These are phyloP conservation scores for Mycalesis mineus DNA, from an alignment of 2,888 invertebrate genomes.

Conservation along the genomic window DNA sequence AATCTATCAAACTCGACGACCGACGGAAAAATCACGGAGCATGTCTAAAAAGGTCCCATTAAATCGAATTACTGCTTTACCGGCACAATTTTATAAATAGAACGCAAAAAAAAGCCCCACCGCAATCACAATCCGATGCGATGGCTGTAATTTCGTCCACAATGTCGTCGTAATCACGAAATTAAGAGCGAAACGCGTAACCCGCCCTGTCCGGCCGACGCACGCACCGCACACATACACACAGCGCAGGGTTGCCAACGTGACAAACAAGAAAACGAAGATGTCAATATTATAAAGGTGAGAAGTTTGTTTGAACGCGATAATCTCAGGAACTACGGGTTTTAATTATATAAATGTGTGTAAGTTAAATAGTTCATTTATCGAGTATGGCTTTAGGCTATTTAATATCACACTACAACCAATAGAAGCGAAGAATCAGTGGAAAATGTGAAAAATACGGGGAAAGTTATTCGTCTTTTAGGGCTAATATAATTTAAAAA, in stretches of 20 bases:
- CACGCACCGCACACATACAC: conserved; percentile 31
- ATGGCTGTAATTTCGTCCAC: conserved; percentile 43
- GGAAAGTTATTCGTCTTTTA: too few relatives aligned
- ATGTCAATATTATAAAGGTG: too few relatives aligned
- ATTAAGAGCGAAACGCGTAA: conserved; percentile 55
- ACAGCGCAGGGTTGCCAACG: background rate
- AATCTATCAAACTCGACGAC: conserved; percentile 21
- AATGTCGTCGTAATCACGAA: conserved; percentile 57
- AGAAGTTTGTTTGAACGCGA: too few relatives aligned
- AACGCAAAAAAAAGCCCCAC: conserved; percentile 23
- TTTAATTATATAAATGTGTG: too few relatives aligned
- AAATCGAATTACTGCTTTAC: conserved; percentile 29
- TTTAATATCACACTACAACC: too few relatives aligned
- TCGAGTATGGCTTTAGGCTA: too few relatives aligned
- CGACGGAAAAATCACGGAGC: conserved; percentile 28
- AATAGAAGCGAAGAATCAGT: too few relatives aligned
- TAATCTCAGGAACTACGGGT: too few relatives aligned
- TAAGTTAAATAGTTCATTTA: too few relatives aligned
- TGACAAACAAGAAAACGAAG: too few relatives aligned
- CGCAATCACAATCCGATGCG: conserved; percentile 39
- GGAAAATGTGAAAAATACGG: too few relatives aligned
- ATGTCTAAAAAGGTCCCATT: conserved; percentile 34
- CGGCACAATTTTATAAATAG: conserved; percentile 31
- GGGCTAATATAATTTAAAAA: too few relatives aligned
- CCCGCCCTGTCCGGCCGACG: conserved; percentile 31